Evolutionary conservation across 2,113 vertebrate genomes (phyloP).

Genomic region (Tichodroma muraria): DNA sequence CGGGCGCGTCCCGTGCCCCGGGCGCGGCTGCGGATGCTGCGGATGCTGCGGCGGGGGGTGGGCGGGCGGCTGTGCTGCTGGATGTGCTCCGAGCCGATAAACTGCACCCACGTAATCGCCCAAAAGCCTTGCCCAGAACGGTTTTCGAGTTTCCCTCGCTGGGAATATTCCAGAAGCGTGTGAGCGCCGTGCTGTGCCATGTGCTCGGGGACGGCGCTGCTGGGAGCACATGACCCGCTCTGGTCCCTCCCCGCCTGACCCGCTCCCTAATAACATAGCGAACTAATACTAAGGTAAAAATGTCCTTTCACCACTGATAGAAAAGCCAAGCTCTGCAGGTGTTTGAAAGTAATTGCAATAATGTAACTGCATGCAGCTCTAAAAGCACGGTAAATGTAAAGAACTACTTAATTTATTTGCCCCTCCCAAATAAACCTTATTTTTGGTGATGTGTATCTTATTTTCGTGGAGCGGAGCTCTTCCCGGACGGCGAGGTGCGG

Average conservation of each 20-base stretch:
- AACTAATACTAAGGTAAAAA: fast-evolving
- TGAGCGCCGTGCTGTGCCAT: neutral
- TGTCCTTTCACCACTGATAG: fast-evolving
- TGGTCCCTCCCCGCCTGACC: neutral
- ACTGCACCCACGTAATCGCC: fast-evolving
- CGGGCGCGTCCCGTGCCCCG: no score
- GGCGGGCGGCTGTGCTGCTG: neutral
- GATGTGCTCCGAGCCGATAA: neutral
- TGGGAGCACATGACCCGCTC: fast-evolving
- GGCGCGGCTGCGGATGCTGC: neutral
- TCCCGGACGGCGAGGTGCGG: fast-evolving
- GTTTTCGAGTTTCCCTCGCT: fast-evolving
- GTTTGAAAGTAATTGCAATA: fast-evolving
- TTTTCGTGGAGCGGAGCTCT: neutral
- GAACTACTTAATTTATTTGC: neutral
- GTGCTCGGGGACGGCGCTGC: neutral
- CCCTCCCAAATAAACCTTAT: neutral
- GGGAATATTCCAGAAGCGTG: neutral
- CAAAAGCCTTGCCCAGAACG: neutral
- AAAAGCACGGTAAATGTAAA: neutral
- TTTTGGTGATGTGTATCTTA: neutral
- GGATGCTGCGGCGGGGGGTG: no score
- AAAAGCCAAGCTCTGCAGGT: neutral
- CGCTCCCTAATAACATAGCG: fast-evolving
- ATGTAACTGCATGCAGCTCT: neutral